A percentile compares a stretch with the other conserved stretches of the same genome.
phyloP scores from a whole-genome alignment of 2,113 vertebrate species.

The Antidorcas marsupialis region DNA sequence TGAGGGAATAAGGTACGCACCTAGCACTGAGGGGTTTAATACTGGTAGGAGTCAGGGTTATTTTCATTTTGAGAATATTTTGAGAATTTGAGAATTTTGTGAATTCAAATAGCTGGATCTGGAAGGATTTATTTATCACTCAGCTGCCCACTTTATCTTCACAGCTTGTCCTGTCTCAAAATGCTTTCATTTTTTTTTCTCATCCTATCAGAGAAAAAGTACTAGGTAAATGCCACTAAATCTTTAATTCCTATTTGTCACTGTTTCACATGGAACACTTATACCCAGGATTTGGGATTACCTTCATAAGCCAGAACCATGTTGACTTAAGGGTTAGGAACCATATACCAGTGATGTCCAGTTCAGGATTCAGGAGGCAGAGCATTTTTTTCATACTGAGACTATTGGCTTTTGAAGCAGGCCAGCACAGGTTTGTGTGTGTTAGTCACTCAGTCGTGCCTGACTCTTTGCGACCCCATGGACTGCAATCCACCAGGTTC shows the following conservation, averaged over 20 bases:
- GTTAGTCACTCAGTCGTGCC: too few relatives aligned
- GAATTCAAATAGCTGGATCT: background rate
- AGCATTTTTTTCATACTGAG: background rate
- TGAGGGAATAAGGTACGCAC: background rate
- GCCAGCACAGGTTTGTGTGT: background rate
- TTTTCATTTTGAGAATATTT: conserved; percentile 12
- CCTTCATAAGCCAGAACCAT: background rate
- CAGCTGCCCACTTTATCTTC: background rate
- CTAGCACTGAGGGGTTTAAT: background rate
- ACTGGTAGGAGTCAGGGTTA: background rate
- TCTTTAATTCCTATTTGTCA: background rate
- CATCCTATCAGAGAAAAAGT: background rate
- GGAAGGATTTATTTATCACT: background rate
- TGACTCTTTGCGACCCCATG: too few relatives aligned
- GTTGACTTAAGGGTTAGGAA: background rate
- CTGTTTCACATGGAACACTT: background rate
- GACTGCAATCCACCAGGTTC: too few relatives aligned
- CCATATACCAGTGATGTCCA: background rate
- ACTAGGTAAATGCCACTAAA: background rate
- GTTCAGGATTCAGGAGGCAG: background rate
- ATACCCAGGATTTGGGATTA: background rate
- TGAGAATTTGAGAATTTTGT: background rate
- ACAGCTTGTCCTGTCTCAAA: background rate
- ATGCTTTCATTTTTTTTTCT: background rate
- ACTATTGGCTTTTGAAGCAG: background rate